Percentiles rank a stretch among this genome's conserved stretches.
These are phyloP conservation scores for Chroicocephalus ridibundus DNA, from an alignment of 2,113 vertebrate species.

Conservation along the genomic window DNA sequence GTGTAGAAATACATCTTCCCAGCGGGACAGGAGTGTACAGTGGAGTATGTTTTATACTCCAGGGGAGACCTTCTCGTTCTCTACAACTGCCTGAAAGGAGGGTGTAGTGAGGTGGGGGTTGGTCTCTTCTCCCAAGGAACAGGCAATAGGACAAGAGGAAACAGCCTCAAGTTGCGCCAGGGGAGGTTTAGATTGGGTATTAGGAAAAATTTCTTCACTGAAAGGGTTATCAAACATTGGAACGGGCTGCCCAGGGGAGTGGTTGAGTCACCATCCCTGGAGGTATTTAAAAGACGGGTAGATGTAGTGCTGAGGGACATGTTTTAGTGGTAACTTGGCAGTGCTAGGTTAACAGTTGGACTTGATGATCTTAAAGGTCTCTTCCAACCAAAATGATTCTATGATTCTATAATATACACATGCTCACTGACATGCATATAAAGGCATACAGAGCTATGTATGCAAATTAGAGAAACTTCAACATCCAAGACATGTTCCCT, in stretches of 20 bases:
- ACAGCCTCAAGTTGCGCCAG: not conserved
- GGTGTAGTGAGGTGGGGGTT: not conserved
- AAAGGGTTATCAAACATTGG: not conserved
- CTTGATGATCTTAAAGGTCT: not conserved
- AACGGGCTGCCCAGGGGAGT: not conserved
- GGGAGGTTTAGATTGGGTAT: not conserved
- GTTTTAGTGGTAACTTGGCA: not conserved
- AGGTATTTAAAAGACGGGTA: not conserved
- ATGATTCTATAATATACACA: not conserved
- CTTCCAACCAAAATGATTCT: not conserved
- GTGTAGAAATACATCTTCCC: not conserved
- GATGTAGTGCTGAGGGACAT: not conserved
- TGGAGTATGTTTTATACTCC: not conserved
- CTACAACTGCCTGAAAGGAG: not conserved
- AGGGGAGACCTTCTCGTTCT: not conserved
- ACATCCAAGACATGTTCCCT: not conserved
- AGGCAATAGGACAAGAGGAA: not conserved
- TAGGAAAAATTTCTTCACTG: not conserved
- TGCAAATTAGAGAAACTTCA: not conserved
- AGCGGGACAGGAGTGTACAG: not conserved
- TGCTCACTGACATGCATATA: fast-evolving
- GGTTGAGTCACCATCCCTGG: not conserved
- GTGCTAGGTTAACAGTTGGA: not conserved
- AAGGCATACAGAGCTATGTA: not conserved
- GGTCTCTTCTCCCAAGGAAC: not conserved